Base-by-base conservation (phyloP, 2,888 invertebrate species). In the Formica aserva region DNA sequence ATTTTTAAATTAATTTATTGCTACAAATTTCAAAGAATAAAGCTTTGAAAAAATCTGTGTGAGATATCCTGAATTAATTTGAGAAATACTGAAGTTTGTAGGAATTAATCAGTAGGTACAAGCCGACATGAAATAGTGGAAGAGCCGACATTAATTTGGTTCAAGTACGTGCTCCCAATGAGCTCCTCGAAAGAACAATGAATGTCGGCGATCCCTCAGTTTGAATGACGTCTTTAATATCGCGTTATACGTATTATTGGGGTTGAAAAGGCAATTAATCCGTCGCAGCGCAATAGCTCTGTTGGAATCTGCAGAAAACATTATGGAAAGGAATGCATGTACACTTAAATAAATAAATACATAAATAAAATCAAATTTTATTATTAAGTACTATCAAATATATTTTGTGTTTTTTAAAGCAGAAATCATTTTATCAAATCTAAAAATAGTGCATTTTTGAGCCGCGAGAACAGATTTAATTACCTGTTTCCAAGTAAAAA, bases 141-240 rank as follows among this genome's bases (percentile, higher is more conserved):
- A 57, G 4, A 78, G 32, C 41, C 13, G 57, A 71, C 41, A 71
- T 78, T 78, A 78, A 78, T 78, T 71, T 57, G 22, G 45, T 32
- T 9, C 71, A 45, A 41, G n/a, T 48, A 41, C 55, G 32, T 78
- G 41, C 29, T 29, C 57, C 18, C 72, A 78, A 78, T 78, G 57
- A 71, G 57, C 57, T 71, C 32, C 57, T 78, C 22, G 22, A 78
- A 78, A 78, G 57, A 71, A 78, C 77, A 78, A 78, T 78, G 41
- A 78, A 71, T 71, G 71, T 71, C 32, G 18, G 71, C 57, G 32
- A 78, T 71, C 32, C 57, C 71, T 78, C 71, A 71, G 22, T 41
- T 71, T 78, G 78, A 78, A 18, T 60, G 72, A 78, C 78, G 41
- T 71, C 78, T 78, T 78, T 78, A 78, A 78, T 78, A 78, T 78